Base-by-base conservation (phyloP, 2,797 vertebrate species). In the Melanotaenia trifasciata region DNA sequence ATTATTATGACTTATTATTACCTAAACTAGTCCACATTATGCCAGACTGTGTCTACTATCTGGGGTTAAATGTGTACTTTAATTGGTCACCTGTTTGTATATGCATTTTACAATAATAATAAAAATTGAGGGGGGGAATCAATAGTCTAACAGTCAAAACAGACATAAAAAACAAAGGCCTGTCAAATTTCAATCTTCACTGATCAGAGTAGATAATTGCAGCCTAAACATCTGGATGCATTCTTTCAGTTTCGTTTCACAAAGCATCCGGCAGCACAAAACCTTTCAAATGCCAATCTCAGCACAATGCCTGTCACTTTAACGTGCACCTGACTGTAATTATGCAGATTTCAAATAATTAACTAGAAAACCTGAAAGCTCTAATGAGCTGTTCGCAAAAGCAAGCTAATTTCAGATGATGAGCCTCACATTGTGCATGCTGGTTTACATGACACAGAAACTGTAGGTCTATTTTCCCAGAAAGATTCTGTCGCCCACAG, bases 341-440 rank as follows among this genome's bases (percentile, higher is more conserved):
- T 87, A 90, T 85, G 85, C 80, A 82, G 83, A 84, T 85, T 9
- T 38, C 4, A 70, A 30, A 70, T 80, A 76, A 91, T 88, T 86
- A 86, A 67, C 66, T 53, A 59, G 69, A 56, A 78, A 85, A 80
- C 67, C 68, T 66, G 80, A 64, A 62, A 35, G 72, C 71, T 32
- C 51, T 81, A 83, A 86, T 88, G 78, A 90, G 83, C 33, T 72
- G 80, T 57, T 83, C 47, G 61, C 56, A 68, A 43, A 72, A 64
- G 63, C 58, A 51, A 72, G 71, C 38, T 81, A 63, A 81, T 80
- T 81, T 79, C 0, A 0, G 63, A 78, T 88, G 85, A 89, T 80
- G 81, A 86, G 58, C 2, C 51, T 84, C 72, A 76, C 64, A 72
- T 33, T 69, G 65, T 70, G 67, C 4, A 4, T 59, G 35, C n/a